Evolutionary conservation across 2,113 vertebrate species (phyloP).

Genomic region (Passer montanus): DNA sequence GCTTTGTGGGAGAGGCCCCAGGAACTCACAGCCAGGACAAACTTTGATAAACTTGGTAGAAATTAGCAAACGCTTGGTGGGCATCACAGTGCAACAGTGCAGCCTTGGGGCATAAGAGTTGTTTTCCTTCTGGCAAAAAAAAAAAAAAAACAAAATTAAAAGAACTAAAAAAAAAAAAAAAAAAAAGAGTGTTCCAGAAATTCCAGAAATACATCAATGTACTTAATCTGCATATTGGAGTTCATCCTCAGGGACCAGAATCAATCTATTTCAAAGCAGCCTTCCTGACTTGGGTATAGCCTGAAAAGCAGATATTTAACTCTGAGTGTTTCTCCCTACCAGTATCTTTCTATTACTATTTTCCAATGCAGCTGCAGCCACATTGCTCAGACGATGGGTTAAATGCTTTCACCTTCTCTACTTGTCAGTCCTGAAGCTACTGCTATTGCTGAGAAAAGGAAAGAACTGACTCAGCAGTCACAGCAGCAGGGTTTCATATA

Average conservation of each 20-base stretch:
- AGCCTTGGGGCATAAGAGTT: background rate
- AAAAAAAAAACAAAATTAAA: background rate
- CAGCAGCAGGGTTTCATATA: constrained; percentile 23
- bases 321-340: background rate
- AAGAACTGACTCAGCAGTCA: constrained; percentile 33
- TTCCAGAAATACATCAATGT: background rate
- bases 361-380: background rate
- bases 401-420: constrained; percentile 22
- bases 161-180: background rate
- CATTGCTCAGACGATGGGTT: background rate
- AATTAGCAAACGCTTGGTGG: background rate
- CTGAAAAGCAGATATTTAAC: background rate
- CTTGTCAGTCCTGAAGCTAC: background rate
- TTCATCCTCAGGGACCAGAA: background rate
- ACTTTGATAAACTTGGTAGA: background rate
- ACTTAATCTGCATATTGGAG: background rate
- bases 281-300: background rate
- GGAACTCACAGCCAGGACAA: background rate
- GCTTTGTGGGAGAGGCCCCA: background rate
- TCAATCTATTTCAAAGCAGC: background rate
- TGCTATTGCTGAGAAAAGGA: background rate
- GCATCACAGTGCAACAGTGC: background rate
- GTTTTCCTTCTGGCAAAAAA: background rate
- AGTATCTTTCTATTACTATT: background rate
- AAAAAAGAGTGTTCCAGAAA: background rate